phyloP scores from a whole-genome alignment of 2,888 invertebrate genomes.

The Amiota communis region DNA sequence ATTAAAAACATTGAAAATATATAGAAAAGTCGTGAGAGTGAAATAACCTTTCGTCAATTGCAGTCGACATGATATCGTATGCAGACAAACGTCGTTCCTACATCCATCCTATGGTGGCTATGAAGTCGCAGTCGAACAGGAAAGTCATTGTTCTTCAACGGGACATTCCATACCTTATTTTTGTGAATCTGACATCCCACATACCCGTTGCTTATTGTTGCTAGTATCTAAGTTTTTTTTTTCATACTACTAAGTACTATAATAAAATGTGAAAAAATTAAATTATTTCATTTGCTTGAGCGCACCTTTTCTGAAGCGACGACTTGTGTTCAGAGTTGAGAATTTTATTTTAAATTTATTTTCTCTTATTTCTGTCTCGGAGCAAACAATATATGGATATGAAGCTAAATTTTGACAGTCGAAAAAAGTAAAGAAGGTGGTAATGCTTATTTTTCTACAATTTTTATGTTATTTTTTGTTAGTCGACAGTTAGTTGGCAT shows the following conservation, averaged over 20 bases:
- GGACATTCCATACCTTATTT: not conserved
- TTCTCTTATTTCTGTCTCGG: not conserved
- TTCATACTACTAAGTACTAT: not conserved
- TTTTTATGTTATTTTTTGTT: constrained; percentile 5
- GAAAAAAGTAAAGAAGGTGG: constrained; percentile 19
- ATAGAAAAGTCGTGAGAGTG: constrained; percentile 9
- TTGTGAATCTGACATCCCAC: not conserved
- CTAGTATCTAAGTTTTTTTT: no score
- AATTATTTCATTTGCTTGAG: constrained; percentile 62
- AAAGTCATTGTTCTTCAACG: constrained; percentile 8
- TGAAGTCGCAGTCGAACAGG: not conserved
- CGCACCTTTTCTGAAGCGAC: constrained; percentile 54
- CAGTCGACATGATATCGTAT: constrained; percentile 25
- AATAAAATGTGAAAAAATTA: constrained; percentile 43
- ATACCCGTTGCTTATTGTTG: no score
- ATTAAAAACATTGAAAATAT: constrained; percentile 16
- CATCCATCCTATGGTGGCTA: not conserved
- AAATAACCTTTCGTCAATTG: constrained; percentile 39
- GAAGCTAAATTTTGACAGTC: constrained; percentile 36
- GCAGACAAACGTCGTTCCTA: constrained; percentile 2
- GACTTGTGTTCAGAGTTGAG: constrained; percentile 3
- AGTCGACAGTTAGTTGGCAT: no score
- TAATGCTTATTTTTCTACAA: constrained; percentile 9
- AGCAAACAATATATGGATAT: constrained; percentile 14
- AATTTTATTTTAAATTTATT: constrained; percentile 22